Evolutionary conservation across 2,888 invertebrate species (phyloP).

Genomic region (Pyrocoelia pectoralis): DNA sequence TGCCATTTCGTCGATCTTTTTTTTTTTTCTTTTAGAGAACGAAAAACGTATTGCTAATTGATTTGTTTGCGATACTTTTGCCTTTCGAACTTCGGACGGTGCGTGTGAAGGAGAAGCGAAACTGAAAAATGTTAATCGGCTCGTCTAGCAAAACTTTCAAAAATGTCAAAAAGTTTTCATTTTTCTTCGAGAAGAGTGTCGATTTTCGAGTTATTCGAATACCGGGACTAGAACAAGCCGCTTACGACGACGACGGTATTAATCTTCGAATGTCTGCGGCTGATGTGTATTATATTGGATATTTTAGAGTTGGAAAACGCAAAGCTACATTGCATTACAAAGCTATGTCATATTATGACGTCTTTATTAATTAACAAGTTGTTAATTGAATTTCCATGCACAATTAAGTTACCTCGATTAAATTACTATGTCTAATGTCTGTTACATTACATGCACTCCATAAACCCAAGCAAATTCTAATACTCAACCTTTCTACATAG

Average conservation of each 20-base stretch:
- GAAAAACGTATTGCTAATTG: slow-evolving; percentile 6
- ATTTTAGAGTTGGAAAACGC: slow-evolving; percentile 56
- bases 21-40: slow-evolving; percentile 14
- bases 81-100: not conserved
- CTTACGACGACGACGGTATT: slow-evolving; percentile 57
- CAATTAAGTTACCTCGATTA: slow-evolving; percentile 21
- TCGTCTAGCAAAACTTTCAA: not conserved
- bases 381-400: slow-evolving; percentile 32
- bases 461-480: too few relatives aligned
- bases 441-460: not conserved
- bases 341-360: slow-evolving; percentile 28
- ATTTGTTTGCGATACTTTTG: not conserved
- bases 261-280: slow-evolving; percentile 59
- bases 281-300: slow-evolving; percentile 62
- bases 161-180: too few relatives aligned
- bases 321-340: slow-evolving; percentile 40
- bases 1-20: slow-evolving; percentile 34
- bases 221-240: slow-evolving; percentile 48
- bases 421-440: not conserved
- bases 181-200: not conserved
- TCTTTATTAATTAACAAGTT: slow-evolving; percentile 36
- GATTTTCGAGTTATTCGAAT: slow-evolving; percentile 40
- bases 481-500: too few relatives aligned
- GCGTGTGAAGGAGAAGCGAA: not conserved
- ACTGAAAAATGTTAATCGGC: too few relatives aligned